phyloP scores from a whole-genome alignment of 1,140 invertebrate genomes.

The Nephila pilipes region DNA sequence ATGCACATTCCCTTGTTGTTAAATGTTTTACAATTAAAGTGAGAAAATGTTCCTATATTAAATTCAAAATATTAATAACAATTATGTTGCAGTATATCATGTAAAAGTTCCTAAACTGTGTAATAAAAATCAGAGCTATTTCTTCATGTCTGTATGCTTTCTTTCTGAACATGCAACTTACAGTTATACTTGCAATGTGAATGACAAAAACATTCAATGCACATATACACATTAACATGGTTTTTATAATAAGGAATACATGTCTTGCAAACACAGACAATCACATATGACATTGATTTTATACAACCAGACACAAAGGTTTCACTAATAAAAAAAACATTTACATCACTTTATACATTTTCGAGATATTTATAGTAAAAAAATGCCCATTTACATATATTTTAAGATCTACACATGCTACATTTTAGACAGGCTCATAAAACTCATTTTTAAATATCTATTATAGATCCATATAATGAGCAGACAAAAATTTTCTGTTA shows the following conservation, averaged over 20 bases:
- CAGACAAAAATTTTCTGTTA: neutral
- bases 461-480: neutral
- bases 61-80: too few species aligned
- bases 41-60: too few species aligned
- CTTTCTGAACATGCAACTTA: neutral
- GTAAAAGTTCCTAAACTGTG: too few species aligned
- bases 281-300: constrained; percentile 6
- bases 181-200: neutral
- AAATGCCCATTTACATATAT: constrained; percentile 17
- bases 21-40: too few species aligned
- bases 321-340: neutral
- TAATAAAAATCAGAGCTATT: neutral
- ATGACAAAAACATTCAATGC: neutral
- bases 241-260: neutral
- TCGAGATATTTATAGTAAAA: neutral
- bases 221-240: neutral
- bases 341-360: constrained; percentile 28
- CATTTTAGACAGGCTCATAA: neutral
- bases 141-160: neutral
- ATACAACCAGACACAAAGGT: constrained; percentile 8
- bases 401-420: neutral
- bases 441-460: neutral
- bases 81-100: too few species aligned
- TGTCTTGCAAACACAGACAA: neutral
- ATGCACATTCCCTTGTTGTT: too few species aligned